phyloP scores from a whole-genome alignment of 2,797 vertebrate genomes.

The Poecilia velifera region DNA sequence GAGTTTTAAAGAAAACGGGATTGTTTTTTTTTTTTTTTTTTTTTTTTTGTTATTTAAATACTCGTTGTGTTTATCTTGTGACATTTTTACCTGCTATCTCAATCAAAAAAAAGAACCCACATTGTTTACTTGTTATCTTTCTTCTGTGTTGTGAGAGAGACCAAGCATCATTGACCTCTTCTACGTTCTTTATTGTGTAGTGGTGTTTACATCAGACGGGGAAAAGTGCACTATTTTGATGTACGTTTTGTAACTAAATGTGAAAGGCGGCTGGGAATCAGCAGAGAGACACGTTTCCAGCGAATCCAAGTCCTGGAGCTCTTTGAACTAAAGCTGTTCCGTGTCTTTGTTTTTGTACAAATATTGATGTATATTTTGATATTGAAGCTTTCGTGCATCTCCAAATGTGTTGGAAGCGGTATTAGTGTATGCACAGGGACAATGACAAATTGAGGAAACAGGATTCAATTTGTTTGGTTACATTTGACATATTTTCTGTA shows the following conservation, averaged over 20 bases:
- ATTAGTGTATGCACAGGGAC: conserved; percentile 46
- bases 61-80: conserved; percentile 14
- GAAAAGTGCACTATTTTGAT: conserved; percentile 68
- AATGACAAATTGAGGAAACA: conserved; percentile 34
- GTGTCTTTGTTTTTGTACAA: conserved; percentile 67
- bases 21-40: background rate
- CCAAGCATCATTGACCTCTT: conserved; percentile 28
- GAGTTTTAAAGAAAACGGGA: conserved; percentile 12
- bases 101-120: conserved; percentile 3
- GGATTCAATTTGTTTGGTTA: conserved; percentile 13
- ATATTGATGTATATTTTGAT: conserved; percentile 76
- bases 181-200: conserved; percentile 53
- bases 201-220: conserved; percentile 76
- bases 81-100: background rate
- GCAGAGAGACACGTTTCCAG: conserved; percentile 39
- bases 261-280: conserved; percentile 34
- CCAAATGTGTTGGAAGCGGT: conserved; percentile 35
- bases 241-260: conserved; percentile 55
- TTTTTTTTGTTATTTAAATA: conserved; percentile 5
- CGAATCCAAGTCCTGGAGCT: conserved; percentile 66
- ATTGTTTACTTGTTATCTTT: conserved; percentile 27
- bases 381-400: conserved; percentile 49
- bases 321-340: conserved; percentile 58
- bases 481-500: conserved; percentile 25
- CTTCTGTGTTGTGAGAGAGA: conserved; percentile 24